Conservation (phyloP, 64 coral and sea anemone genomes). For the Stichodactyla mertensii region DNA sequence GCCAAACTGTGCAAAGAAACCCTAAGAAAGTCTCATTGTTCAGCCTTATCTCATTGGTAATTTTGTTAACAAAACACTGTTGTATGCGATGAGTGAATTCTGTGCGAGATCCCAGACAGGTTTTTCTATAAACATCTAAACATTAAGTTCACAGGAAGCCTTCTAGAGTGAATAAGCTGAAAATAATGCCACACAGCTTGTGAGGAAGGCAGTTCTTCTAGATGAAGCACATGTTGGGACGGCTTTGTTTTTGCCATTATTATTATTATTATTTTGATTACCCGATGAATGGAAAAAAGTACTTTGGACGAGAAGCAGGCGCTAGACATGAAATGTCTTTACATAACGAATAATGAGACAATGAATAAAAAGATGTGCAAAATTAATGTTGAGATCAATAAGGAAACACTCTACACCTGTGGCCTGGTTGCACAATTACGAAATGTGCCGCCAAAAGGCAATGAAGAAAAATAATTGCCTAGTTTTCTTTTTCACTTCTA, state of each 20-base stretch:
- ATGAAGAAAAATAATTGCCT: background rate
- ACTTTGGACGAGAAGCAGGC: background rate
- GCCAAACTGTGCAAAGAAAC: background rate
- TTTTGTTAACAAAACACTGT: background rate
- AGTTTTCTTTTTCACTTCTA: background rate
- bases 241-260: background rate
- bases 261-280: background rate
- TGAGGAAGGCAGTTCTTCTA: background rate
- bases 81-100: background rate
- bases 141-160: slow-evolving; percentile 4
- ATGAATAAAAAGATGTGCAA: background rate
- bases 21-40: background rate
- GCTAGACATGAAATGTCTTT: background rate
- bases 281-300: background rate
- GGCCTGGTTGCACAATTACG: background rate
- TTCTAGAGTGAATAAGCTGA: background rate
- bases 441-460: background rate
- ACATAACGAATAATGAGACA: background rate
- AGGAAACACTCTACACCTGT: background rate
- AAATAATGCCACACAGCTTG: slow-evolving; percentile 18
- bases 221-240: background rate
- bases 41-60: background rate
- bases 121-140: slow-evolving; percentile 15
- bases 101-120: background rate
- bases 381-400: background rate